Evolutionary conservation across 2,797 vertebrate genomes (phyloP), one percentile per base, ranked within the genome.

Genomic region (Parotocinclus haroldoi): DNA sequence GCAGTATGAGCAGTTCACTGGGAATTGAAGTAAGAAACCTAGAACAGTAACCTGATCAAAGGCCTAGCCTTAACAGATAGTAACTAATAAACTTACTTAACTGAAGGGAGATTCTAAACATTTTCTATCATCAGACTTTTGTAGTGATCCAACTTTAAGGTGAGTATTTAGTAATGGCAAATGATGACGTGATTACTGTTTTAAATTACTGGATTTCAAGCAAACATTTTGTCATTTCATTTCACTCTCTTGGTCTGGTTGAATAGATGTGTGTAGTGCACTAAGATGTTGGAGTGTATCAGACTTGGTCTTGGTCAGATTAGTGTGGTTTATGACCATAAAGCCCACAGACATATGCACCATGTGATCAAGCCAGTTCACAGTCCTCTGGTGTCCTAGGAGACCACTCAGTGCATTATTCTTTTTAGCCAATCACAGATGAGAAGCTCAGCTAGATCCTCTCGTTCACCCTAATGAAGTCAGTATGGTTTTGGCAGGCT

Each of bases 371-470:
- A 75, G 45, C 69, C 18, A 10, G 65, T 71, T 63, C 58, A 76
- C 64, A 67, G 76, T 72, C 65, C 59, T 71, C 51, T 55, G 65
- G 62, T 79, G 58, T 77, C 76, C 78, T 57, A 73, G 78, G 78
- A 61, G 39, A 77, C 51, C 1, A 38, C 49, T 68, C 60, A 60
- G 66, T 59, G 61, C 63, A 27, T 51, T n/a, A 7, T 44, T 46
- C 37, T n/a, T 65, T 69, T 71, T 27, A 58, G 62, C 75, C 69
- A 61, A 64, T 44, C 67, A 57, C 50, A 19, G 9, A 58, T 7
- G 3, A 49, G 49, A 72, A 51, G 54, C 67, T 70, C 46, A 61
- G 57, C 55, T 53, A 36, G 46, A 60, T 56, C 66, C 48, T 69
- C 70, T 70, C 48, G 45, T 48, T 6, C 14, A 48, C 36, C 57